A percentile compares a stretch with the other conserved stretches of the same genome.
Evolutionary conservation across 2,113 vertebrate species (phyloP).

Genomic region (Falco punctatus): DNA sequence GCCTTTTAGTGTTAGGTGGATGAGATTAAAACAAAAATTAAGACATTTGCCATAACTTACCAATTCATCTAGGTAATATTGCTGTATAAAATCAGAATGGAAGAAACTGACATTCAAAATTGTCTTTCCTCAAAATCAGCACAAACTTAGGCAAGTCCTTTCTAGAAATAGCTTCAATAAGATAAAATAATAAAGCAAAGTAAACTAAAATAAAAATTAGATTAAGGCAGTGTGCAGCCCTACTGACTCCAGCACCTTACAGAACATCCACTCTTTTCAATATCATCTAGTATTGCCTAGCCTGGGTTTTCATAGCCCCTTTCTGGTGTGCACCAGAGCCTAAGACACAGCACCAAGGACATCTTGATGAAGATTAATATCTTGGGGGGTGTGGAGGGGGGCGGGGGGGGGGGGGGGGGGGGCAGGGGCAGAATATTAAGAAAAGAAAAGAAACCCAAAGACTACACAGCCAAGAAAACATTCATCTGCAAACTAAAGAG

Average conservation of each 20-base stretch:
- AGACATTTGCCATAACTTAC: neutral
- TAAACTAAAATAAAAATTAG: neutral
- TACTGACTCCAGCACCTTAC: neutral
- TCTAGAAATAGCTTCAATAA: neutral
- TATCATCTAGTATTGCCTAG: neutral
- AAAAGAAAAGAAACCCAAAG: neutral
- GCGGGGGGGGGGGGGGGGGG: neutral
- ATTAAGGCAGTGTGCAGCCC: neutral
- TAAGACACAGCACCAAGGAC: neutral
- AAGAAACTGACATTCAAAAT: neutral
- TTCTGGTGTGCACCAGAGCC: neutral
- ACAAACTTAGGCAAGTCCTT: neutral
- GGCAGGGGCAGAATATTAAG: neutral
- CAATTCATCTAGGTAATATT: neutral
- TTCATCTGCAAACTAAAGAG: neutral
- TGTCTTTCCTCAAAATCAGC: neutral
- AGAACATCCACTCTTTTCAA: neutral
- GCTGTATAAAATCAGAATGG: neutral
- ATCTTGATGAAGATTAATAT: neutral
- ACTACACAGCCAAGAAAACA: neutral
- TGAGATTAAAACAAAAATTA: neutral
- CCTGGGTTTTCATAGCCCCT: neutral
- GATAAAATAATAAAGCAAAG: neutral
- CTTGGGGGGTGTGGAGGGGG: neutral
- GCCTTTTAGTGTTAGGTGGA: neutral